Evolutionary conservation across 2,113 vertebrate genomes (phyloP).

Genomic region (Okapia johnstoni): DNA sequence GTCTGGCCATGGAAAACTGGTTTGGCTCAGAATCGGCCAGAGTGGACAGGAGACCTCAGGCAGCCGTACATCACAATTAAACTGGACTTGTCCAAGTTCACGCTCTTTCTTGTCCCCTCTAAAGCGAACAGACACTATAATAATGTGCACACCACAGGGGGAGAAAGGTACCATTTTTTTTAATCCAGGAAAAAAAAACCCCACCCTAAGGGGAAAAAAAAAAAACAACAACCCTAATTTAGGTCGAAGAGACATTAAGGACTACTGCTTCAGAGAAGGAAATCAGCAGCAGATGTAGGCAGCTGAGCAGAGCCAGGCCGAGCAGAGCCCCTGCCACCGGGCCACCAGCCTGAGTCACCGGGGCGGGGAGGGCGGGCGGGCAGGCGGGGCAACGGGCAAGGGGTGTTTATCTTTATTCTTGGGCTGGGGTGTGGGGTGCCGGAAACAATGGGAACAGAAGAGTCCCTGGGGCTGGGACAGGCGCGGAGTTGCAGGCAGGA

Average conservation of each 20-base stretch:
- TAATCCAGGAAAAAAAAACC: neutral
- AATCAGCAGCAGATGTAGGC: conserved; percentile 81
- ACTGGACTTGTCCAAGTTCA: conserved; percentile 15
- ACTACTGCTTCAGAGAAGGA: conserved; percentile 55
- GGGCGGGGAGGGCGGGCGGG: conserved; percentile 62
- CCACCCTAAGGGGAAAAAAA: neutral
- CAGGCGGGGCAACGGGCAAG: neutral
- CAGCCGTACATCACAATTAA: conserved; percentile 38
- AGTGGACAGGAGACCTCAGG: conserved; percentile 72
- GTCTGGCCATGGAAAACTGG: conserved; percentile 82
- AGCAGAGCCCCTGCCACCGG: conserved; percentile 51
- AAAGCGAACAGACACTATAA: conserved; percentile 50
- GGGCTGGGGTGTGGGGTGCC: conserved; percentile 77
- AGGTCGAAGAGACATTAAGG: conserved; percentile 61
- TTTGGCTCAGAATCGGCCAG: conserved; percentile 75
- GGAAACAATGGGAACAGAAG: conserved; percentile 78
- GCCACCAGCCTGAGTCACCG: conserved; percentile 77
- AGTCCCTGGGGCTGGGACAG: conserved; percentile 76
- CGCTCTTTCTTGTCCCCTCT: conserved; percentile 38
- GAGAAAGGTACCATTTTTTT: conserved; percentile 1
- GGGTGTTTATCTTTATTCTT: conserved; percentile 77
- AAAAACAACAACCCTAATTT: conserved; percentile 53
- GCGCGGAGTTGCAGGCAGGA: conserved; percentile 72
- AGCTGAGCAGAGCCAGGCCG: neutral
- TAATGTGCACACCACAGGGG: conserved; percentile 39